Evolutionary conservation across 2,113 vertebrate species (phyloP).

Genomic region (Petrocephalus microphthalmus): DNA sequence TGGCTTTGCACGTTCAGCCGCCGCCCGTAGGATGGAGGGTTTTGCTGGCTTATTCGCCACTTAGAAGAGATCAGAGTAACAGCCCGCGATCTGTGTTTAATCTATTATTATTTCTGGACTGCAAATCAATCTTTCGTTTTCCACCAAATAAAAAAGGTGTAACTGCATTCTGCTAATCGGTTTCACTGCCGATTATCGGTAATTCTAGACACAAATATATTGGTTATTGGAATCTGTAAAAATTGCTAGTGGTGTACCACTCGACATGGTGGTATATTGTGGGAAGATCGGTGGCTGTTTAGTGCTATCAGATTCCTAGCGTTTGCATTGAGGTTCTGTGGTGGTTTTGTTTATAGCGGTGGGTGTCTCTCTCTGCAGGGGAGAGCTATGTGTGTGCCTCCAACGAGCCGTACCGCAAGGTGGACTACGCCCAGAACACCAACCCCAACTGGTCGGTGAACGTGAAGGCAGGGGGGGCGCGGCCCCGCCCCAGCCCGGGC

Average conservation of each 20-base stretch:
- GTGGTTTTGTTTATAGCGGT: neutral
- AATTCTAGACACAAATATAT: neutral
- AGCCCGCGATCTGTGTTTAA: neutral
- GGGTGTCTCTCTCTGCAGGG: conserved; percentile 48
- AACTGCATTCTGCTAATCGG: neutral
- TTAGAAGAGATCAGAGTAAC: neutral
- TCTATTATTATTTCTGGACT: neutral
- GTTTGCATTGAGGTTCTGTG: neutral
- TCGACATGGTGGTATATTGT: neutral
- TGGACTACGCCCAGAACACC: conserved; percentile 74
- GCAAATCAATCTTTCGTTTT: neutral
- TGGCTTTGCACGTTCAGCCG: neutral
- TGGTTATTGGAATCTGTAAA: neutral
- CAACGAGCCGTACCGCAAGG: conserved; percentile 69
- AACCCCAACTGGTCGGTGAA: conserved; percentile 80
- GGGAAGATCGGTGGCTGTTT: neutral
- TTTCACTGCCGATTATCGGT: neutral
- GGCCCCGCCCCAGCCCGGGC: conserved; percentile 49
- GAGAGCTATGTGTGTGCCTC: conserved; percentile 77
- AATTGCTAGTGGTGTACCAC: neutral
- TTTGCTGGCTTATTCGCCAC: neutral
- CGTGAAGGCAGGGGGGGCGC: conserved; percentile 56
- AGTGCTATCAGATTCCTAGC: neutral
- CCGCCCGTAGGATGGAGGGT: neutral
- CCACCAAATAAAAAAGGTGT: neutral